These are phyloP conservation scores for Watsonalla binaria DNA, from an alignment of 2,888 invertebrate species.

Conservation along the genomic window DNA sequence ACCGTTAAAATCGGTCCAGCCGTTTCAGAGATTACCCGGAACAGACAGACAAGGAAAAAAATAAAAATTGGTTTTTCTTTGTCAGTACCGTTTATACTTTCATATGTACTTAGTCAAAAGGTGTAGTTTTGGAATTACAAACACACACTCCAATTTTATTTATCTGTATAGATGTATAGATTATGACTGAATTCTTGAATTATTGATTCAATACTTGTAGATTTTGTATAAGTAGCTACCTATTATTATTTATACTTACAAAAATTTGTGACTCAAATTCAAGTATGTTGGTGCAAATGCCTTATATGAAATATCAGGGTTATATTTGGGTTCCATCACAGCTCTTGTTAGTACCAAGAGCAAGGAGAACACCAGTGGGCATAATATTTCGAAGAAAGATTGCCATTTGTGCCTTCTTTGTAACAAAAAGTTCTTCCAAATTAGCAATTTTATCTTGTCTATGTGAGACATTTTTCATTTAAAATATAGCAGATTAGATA, in stretches of 20 bases:
- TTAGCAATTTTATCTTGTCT: slow-evolving; percentile 82
- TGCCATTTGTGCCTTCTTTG: slow-evolving; percentile 86
- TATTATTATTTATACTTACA: slow-evolving; percentile 51
- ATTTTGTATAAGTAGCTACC: not conserved
- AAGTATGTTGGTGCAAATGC: slow-evolving; percentile 65
- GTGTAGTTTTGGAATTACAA: no score
- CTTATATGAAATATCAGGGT: slow-evolving; percentile 50
- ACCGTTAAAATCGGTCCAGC: no score
- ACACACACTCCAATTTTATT: no score
- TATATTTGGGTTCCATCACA: slow-evolving; percentile 80
- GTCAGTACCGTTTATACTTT: no score
- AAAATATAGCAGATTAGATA: not conserved
- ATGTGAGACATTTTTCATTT: slow-evolving; percentile 48
- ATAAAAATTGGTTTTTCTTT: no score
- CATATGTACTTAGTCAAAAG: no score
- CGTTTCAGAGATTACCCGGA: no score
- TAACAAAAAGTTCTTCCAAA: slow-evolving; percentile 91
- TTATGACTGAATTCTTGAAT: no score
- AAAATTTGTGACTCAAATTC: slow-evolving; percentile 52
- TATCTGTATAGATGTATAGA: no score
- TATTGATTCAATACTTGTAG: no score
- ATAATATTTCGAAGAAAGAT: slow-evolving; percentile 83
- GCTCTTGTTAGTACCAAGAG: slow-evolving; percentile 86
- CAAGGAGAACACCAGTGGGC: slow-evolving; percentile 84
- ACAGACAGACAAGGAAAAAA: no score